These are phyloP conservation scores for Sebastes elongatus DNA, from an alignment of 2,797 vertebrate genomes.

Conservation along the genomic window DNA sequence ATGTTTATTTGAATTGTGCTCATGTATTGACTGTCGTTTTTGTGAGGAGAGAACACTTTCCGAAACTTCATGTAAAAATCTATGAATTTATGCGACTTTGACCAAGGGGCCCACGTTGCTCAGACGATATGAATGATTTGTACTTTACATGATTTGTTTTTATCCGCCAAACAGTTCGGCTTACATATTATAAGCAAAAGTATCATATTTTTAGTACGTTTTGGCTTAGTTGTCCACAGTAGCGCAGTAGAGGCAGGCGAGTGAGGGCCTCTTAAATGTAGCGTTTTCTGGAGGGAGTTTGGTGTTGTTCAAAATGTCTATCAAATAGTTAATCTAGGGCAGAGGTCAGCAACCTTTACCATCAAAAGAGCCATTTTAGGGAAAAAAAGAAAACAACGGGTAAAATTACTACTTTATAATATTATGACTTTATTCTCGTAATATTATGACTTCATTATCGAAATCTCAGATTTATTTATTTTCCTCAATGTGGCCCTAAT, in stretches of 20 bases:
- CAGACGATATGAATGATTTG: fast-evolving
- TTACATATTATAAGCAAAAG: fast-evolving
- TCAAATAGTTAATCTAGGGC: not conserved
- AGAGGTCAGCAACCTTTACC: too few species aligned
- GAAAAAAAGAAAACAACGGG: fast-evolving
- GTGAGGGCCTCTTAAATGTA: not conserved
- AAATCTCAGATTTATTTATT: too few species aligned
- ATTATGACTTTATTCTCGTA: too few species aligned
- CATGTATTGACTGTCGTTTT: fast-evolving
- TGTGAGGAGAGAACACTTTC: fast-evolving
- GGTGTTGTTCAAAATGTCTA: not conserved
- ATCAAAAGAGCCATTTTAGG: too few species aligned
- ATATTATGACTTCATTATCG: too few species aligned
- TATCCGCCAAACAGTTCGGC: not conserved
- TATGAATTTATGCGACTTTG: fast-evolving
- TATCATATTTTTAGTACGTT: not conserved
- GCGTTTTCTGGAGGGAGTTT: not conserved
- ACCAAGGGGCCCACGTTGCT: fast-evolving
- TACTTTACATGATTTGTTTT: fast-evolving
- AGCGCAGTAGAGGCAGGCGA: fast-evolving
- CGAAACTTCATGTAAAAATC: not conserved
- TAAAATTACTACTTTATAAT: too few species aligned
- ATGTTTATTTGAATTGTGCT: fast-evolving
- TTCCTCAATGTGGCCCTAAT: too few species aligned
- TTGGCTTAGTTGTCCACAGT: fast-evolving